phyloP scores from a whole-genome alignment of 2,797 vertebrate genomes.

The Syndactyla subalaris region DNA sequence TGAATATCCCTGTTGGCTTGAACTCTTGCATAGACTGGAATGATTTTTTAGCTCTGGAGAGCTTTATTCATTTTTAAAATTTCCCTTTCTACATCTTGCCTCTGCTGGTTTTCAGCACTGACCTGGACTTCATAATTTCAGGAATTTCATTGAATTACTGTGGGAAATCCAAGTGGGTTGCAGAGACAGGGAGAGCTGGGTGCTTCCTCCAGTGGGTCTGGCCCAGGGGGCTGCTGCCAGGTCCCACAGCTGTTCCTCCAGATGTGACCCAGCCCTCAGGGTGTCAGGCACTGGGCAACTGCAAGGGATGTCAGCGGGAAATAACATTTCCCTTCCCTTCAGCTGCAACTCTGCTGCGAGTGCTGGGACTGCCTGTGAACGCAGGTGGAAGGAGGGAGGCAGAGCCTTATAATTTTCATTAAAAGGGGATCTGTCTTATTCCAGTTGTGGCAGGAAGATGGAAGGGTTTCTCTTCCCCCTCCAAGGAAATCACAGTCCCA shows the following conservation, averaged over 20 bases:
- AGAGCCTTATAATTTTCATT: not conserved
- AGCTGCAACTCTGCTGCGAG: accelerated
- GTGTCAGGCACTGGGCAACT: not conserved
- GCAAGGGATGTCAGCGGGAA: not conserved
- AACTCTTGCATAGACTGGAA: not conserved
- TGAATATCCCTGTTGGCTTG: not conserved
- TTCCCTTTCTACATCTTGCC: not conserved
- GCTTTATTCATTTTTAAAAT: not conserved
- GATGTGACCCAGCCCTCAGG: not conserved
- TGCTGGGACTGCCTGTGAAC: not conserved
- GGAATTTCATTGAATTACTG: not conserved
- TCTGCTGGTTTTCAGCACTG: not conserved
- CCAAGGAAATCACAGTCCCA: not conserved
- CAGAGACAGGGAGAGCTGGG: not conserved
- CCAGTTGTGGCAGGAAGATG: not conserved
- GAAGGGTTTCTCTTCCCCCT: not conserved
- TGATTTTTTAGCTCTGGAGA: not conserved
- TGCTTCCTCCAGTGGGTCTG: not conserved
- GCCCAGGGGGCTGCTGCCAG: not conserved
- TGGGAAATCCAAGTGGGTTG: not conserved
- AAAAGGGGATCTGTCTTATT: not conserved
- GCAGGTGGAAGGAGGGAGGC: not conserved
- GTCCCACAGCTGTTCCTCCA: not conserved
- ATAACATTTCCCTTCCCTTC: not conserved
- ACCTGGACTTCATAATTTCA: not conserved